Percentiles rank a stretch among this genome's conserved stretches.
Conservation (phyloP, 2,888 invertebrate genomes). For the Xanthorhoe spadicearia region DNA sequence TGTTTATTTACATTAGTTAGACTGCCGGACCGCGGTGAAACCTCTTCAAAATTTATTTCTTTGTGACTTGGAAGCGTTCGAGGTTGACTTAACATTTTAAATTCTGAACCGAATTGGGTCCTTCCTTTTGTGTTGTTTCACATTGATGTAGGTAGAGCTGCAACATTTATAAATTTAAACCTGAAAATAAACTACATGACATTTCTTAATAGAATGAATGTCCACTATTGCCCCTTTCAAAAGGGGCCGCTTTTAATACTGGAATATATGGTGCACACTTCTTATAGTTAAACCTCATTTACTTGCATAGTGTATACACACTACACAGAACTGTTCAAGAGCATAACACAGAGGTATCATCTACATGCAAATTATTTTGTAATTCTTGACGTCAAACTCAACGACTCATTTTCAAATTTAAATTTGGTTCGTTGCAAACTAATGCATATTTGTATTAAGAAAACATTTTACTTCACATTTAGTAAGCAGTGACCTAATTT, state of each 20-base stretch:
- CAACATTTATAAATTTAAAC: no score
- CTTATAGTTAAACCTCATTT: not conserved
- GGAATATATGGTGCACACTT: not conserved
- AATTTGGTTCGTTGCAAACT: not conserved
- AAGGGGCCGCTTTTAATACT: no score
- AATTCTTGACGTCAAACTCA: no score
- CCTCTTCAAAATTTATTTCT: constrained; percentile 41
- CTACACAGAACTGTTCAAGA: not conserved
- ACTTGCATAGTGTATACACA: not conserved
- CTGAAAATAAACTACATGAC: no score
- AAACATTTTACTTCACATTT: not conserved
- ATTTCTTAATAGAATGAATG: no score
- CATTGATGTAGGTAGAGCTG: not conserved
- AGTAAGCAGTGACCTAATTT: not conserved
- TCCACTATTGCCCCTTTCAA: no score
- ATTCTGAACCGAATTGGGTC: not conserved
- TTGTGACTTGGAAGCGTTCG: constrained; percentile 24
- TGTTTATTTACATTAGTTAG: constrained; percentile 52
- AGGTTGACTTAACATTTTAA: constrained; percentile 11
- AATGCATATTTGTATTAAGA: not conserved
- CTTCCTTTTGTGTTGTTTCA: not conserved
- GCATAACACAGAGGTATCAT: constrained; percentile 8
- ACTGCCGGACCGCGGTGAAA: constrained; percentile 36
- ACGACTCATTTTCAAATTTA: no score
- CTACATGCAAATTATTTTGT: constrained; percentile 15